Evolutionary conservation across 2,113 vertebrate species (phyloP), one percentile per base, ranked within the genome.

Genomic region (Bettongia penicillata): DNA sequence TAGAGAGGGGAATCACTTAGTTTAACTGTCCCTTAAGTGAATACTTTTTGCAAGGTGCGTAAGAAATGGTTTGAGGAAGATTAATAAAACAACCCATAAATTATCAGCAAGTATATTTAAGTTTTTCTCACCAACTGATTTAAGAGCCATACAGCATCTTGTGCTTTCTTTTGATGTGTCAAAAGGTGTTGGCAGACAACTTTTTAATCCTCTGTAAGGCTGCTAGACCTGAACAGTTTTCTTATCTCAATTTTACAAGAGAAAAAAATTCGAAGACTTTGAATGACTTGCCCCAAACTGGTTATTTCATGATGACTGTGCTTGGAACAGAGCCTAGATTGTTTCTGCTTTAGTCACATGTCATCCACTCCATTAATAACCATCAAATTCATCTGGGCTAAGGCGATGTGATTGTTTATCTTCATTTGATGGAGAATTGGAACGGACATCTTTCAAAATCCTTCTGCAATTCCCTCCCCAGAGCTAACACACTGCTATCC

Each of bases 351-450:
- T 52, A 77, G 53, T 92, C 50, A 94, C 51, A 48, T 94, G 90
- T 77, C 93, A 90, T 68, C 57, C 43, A 92, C 94, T 94, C 89
- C 90, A 51, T 84, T 97, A 95, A 77, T 51, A 55, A 22, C 57
- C 93, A 51, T 94, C 95, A 22, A 84, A 94, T 94, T 93, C 57
- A 61, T 48, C 91, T 92, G 94, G 91, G 90, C 95, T 94, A 96
- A 90, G 14, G 50, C 48, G 50, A 95, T 91, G 90, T 90, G 91
- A 95, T 51, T 92, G 49, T 95, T 94, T 53, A 57, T 94, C 48
- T 95, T 97, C n/a, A 94, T 93, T 95, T 96, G 61, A 95, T 53
- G 93, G 89, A 49, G 90, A 93, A 94, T 94, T 28, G 52, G 4
- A 31, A 91, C 48, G n/a, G 93, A 96, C 52, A 53, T 26, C 48